Evolutionary conservation across 1,140 invertebrate species (phyloP), one percentile per base, ranked within the genome.

Genomic region (Oedothorax gibbosus): DNA sequence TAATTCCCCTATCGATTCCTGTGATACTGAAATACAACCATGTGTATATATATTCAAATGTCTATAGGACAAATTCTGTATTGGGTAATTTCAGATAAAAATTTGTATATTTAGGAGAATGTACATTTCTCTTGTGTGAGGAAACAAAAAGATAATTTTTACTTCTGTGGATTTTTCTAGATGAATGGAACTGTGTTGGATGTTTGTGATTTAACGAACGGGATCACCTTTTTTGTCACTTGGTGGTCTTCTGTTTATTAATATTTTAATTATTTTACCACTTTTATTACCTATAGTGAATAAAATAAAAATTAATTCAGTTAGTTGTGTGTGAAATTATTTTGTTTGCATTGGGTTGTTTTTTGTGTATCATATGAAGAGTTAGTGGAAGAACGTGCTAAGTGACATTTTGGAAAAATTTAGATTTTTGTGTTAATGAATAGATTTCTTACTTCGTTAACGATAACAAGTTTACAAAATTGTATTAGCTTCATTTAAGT

Each of bases 221-320:
- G 12, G n/a, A 14, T 51, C 53, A 20, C 53, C 4, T 71, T 21
- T 71, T 51, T 18, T 20, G 53, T 18, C n/a, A 49, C 10, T 18
- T 56, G 18, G 71, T n/a, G 51, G 54, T 75, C 11, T n/a, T 7
- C 56, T 57, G 56, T 75, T 75, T n/a, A 53, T 50, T 75, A 75
- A 50, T 21, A 15, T 75, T 75, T 56, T 35, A 35, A 35, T 56
- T 50, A 75, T 50, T 75, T 56, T 15, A 18, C 12, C 72, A 56
- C 49, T 50, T 50, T 75, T 50, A 50, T 50, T 35, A 15, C 69
- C 72, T 75, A 57, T 75, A 75, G 72, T 75, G 35, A 35, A 35
- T 35, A 35, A 57, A 75, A 75, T 75, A 75, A 75, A 75, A 21
- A 75, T 75, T 75, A 75, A 75, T 75, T 75, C 15, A 57, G 72